Evolutionary conservation across 2,797 vertebrate genomes (phyloP), one percentile per base, ranked within the genome.

Genomic region (Crocidura indochinensis): DNA sequence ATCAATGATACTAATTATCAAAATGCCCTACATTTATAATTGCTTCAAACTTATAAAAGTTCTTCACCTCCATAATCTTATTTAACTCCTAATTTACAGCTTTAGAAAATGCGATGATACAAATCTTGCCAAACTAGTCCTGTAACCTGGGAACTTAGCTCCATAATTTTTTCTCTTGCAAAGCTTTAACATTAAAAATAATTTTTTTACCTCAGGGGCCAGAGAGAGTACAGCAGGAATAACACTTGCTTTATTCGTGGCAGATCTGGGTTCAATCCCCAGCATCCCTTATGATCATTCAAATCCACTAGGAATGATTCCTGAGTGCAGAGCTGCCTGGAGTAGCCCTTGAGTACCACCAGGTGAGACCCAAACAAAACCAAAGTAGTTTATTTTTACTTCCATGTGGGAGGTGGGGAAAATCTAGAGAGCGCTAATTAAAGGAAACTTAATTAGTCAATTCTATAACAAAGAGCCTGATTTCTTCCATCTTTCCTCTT

Each of bases 11-110:
- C 62, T 77, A 95, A 82, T 81, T 78, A 86, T 73, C 75, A 89
- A 56, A 87, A 68, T 46, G 0, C 9, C 38, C 84, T 53, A 86
- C 26, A 72, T 73, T 47, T 94, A 79, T 69, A 82, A 94, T 84
- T 80, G 80, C 68, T 65, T 73, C 44, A 85, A 53, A 79, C 14
- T 44, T 87, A 84, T 6, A 76, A 83, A 94, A 65, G 17, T 65
- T 29, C 27, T 75, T 88, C 68, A 84, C 51, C n/a, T 80, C 67
- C 27, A 81, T 84, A 90, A 92, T 90, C 84, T 90, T 62, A 71
- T 49, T 84, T 90, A 88, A 92, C 31, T 76, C 47, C 60, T 71
- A 77, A 78, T 80, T 93, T 88, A 84, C 64, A 90, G 74, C 72
- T 82, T 51, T 78, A 11, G 64, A 78, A 87, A 80, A 6, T 38